These are phyloP conservation scores for Labroides dimidiatus DNA, from an alignment of 2,797 vertebrate species.

Conservation along the genomic window DNA sequence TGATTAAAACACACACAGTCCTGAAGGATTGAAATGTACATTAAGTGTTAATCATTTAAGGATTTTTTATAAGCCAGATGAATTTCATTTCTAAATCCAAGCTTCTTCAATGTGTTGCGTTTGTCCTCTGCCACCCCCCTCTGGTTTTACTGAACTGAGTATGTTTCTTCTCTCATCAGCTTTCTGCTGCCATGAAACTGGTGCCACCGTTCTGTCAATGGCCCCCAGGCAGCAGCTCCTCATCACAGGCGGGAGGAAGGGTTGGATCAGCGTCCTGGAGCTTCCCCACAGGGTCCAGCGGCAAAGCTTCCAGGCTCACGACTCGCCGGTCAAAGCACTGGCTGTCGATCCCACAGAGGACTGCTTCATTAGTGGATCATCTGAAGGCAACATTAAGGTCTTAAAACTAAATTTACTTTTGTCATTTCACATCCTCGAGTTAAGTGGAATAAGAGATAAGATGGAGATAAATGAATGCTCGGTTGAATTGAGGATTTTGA, in stretches of 20 bases:
- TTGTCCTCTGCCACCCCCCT: too few species aligned
- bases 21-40: too few species aligned
- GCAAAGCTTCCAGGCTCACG: constrained; percentile 96
- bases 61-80: too few species aligned
- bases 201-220: constrained; percentile 93
- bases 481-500: not conserved
- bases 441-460: not conserved
- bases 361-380: constrained; percentile 96
- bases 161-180: constrained; percentile 77
- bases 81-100: too few species aligned
- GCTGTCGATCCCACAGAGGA: constrained; percentile 92
- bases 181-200: constrained; percentile 94
- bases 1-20: too few species aligned
- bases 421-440: not conserved
- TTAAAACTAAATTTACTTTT: not conserved
- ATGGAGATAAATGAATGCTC: not conserved
- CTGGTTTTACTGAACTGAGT: too few species aligned
- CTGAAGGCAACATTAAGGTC: constrained; percentile 99
- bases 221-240: constrained; percentile 94
- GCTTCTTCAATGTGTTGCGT: too few species aligned
- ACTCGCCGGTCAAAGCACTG: constrained; percentile 96
- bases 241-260: constrained; percentile 95
- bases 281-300: constrained; percentile 89
- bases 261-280: constrained; percentile 94
- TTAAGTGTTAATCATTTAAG: too few species aligned